These are phyloP conservation scores for Caenorhabditis doughertyi DNA, from an alignment of 2,888 invertebrate genomes.

Conservation along the genomic window DNA sequence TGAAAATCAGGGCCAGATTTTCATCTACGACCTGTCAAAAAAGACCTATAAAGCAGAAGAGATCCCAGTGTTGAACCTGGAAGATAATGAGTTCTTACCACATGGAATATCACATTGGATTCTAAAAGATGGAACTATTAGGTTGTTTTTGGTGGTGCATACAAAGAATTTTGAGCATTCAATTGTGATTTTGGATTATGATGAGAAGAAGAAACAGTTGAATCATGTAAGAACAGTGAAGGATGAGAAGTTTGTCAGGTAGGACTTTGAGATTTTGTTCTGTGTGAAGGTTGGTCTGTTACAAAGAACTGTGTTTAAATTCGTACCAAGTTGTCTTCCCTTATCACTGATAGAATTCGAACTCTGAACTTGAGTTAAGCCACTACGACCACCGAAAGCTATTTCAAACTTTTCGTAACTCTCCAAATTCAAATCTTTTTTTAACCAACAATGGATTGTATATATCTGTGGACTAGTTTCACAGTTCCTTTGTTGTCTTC, in stretches of 20 bases:
- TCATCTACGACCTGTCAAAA: constrained; percentile 66
- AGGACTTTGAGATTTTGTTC: no score
- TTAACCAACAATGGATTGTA: no score
- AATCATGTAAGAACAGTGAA: constrained; percentile 64
- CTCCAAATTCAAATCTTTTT: no score
- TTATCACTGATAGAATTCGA: no score
- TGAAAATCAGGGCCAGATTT: constrained; percentile 64
- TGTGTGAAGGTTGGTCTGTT: no score
- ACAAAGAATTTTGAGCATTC: constrained; percentile 62
- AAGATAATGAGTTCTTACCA: constrained; percentile 63
- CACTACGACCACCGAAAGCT: no score
- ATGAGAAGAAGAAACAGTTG: constrained; percentile 51
- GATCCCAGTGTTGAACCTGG: constrained; percentile 32
- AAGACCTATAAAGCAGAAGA: constrained; percentile 24
- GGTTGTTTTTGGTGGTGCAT: constrained; percentile 68
- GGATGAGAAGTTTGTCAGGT: constrained; percentile 64
- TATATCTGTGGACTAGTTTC: no score
- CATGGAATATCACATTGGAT: constrained; percentile 71
- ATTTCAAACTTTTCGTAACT: no score
- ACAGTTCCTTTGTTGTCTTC: no score
- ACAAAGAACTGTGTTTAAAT: no score
- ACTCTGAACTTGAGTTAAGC: no score
- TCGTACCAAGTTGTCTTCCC: no score
- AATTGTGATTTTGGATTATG: constrained; percentile 67
- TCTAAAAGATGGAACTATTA: constrained; percentile 52